Base-by-base conservation (phyloP, 1,140 invertebrate genomes). In the Homalodisca vitripennis region DNA sequence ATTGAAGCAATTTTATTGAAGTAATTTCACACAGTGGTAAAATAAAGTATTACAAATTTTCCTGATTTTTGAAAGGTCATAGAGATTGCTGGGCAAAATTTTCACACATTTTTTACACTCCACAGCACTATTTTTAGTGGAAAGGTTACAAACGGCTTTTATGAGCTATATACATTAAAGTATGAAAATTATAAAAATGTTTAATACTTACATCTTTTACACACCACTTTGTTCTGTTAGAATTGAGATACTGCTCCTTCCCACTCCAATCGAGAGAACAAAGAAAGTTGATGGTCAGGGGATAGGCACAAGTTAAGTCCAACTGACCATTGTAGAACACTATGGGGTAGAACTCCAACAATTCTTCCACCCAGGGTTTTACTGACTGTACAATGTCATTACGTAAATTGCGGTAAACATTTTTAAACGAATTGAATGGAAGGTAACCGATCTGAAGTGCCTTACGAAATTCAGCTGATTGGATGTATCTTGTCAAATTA, bases 291-390 rank as follows among this genome's bases (percentile, higher is more conserved):
- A 89, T 84, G 0, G 91, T 93, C 46, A 91, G 75, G 0, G 91
- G 87, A 78, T 92, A 92, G 0, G 91, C 88, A 1, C 93, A 88
- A 73, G 94, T 92, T n/a, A 95, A 88, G 76, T 95, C 92, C 46
- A 94, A 75, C 75, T 94, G 91, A 0, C 92, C 92, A 75, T 87
- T 93, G 76, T 94, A 95, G 60, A 91, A 83, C 6, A 91, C 80
- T 2, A 89, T 85, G 76, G 84, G 85, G 73, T 92, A 92, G 69
- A 85, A 48, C 76, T 86, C 72, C 83, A 85, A 70, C 0, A 97
- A 78, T 68, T 89, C 87, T 3, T 85, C 81, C 55, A 97, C 80
- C 85, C 88, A 89, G 1, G 87, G 87, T 62, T 91, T 89, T 22
- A 93, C 86, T 0, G 89, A 92, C 73, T 93, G 84, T 88, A 95